These are phyloP conservation scores for Holocentrus rufus DNA, from an alignment of 2,797 vertebrate species.

Conservation along the genomic window DNA sequence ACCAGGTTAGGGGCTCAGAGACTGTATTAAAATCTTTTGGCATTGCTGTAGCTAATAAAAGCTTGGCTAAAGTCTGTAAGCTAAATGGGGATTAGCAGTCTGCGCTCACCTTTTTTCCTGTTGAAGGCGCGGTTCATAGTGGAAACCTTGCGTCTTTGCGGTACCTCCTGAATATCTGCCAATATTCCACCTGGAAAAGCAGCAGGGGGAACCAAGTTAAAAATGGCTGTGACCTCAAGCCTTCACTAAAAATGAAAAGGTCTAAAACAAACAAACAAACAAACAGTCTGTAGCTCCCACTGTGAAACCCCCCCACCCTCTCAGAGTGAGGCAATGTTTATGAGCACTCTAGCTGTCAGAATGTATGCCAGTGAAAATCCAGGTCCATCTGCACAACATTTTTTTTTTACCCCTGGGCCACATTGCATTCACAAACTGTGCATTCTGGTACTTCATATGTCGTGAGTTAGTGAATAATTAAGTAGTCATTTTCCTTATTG, in stretches of 20 bases:
- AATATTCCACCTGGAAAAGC: constrained; percentile 76
- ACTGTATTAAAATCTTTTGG: background rate
- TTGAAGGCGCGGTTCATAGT: constrained; percentile 95
- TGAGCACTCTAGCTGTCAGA: constrained; percentile 21
- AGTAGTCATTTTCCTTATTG: background rate
- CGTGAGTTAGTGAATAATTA: constrained; percentile 19
- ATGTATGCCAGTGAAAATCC: constrained; percentile 25
- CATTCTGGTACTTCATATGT: constrained; percentile 2
- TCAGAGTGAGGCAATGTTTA: constrained; percentile 33
- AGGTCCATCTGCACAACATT: constrained; percentile 16
- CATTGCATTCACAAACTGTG: constrained; percentile 24
- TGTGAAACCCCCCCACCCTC: constrained; percentile 19
- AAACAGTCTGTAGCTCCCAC: constrained; percentile 22
- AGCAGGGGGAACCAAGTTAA: constrained; percentile 44
- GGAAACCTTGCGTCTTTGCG: constrained; percentile 72
- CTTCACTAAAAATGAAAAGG: constrained; percentile 21
- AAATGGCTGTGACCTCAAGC: constrained; percentile 44
- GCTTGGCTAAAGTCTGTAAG: background rate
- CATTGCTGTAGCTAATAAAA: constrained; percentile 2
- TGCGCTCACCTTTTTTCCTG: constrained; percentile 90
- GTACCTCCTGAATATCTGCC: constrained; percentile 66
- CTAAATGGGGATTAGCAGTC: constrained; percentile 4
- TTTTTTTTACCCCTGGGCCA: constrained; percentile 32
- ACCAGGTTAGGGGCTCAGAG: background rate
- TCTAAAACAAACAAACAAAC: constrained; percentile 20